Percentiles rank a stretch among this genome's conserved stretches.
Conservation (phyloP, 1,140 invertebrate species). For the Pteromalus puparum region DNA sequence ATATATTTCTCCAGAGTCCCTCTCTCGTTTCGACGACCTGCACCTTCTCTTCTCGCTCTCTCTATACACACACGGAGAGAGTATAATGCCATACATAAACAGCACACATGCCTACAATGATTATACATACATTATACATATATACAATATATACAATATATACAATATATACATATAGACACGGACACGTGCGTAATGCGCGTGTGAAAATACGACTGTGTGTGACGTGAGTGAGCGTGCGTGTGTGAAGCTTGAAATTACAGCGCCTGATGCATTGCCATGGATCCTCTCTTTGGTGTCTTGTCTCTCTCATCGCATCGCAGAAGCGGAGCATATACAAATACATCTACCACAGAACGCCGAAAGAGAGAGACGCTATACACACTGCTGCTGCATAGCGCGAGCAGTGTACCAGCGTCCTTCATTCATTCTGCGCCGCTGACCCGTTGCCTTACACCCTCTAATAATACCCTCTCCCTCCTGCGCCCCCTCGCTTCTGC, state of each 20-base stretch:
- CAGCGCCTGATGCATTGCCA: slow-evolving; percentile 2
- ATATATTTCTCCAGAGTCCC: not conserved
- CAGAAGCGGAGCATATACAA: no score
- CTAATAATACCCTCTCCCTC: not conserved
- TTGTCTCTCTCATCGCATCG: not conserved
- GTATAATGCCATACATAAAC: not conserved
- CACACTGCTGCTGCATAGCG: no score
- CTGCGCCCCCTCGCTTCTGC: no score
- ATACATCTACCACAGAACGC: no score
- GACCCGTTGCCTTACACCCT: not conserved
- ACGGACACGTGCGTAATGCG: not conserved
- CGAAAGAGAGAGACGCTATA: not conserved
- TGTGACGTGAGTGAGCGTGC: no score
- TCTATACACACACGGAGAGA: not conserved
- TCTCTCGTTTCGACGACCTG: not conserved
- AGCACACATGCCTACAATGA: not conserved
- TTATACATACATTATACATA: not conserved
- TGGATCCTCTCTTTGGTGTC: not conserved
- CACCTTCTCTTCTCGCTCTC: no score
- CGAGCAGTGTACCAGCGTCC: not conserved
- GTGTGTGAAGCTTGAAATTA: slow-evolving; percentile 4
- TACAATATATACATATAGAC: not conserved
- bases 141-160: not conserved
- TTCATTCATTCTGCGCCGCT: not conserved
- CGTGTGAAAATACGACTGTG: not conserved